Evolutionary conservation across 2,113 vertebrate species (phyloP), one percentile per base, ranked within the genome.

Genomic region (Bucco capensis): DNA sequence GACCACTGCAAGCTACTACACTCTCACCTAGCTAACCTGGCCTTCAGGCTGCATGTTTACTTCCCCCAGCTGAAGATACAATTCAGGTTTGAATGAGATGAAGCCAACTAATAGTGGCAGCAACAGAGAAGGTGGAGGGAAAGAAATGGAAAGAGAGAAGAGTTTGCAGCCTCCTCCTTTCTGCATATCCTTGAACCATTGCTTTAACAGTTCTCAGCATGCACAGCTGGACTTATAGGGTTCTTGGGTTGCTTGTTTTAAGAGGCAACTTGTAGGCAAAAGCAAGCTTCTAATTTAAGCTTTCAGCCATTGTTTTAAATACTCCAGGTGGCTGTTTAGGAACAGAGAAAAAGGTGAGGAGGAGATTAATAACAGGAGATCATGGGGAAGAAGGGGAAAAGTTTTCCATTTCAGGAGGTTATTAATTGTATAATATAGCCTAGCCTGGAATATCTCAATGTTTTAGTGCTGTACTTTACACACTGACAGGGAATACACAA

Each of bases 381-480:
- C 66, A 69, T n/a, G 50, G 15, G 49, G 23, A 65, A 37, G 28
- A 57, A 57, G 24, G 33, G 56, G 33, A 42, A 42, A 42, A 42
- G 30, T 54, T 90, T 88, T 79, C 72, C 23, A 72, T 72, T 89
- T 84, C 60, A 93, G 74, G 66, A 74, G 33, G 33, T 56, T 82
- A 83, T 88, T 92, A 88, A 76, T 86, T 88, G 50, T 67, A 91
- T 42, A 37, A 67, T 53, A 27, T 57, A 94, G 37, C 57, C 87
- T 64, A 69, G 74, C 75, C 78, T 71, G 37, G 65, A 96, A 92
- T 89, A 77, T 83, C 66, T 95, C 89, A 89, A 19, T 90, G 72
- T 56, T 93, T 93, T 93, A 90, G 47, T 89, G 65, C 89, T 92
- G 77, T 88, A 95, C 64, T 53, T 92, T 49, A 56, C 31, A 81